Conservation (phyloP, 1,140 invertebrate genomes). For the Temnothorax longispinosus region DNA sequence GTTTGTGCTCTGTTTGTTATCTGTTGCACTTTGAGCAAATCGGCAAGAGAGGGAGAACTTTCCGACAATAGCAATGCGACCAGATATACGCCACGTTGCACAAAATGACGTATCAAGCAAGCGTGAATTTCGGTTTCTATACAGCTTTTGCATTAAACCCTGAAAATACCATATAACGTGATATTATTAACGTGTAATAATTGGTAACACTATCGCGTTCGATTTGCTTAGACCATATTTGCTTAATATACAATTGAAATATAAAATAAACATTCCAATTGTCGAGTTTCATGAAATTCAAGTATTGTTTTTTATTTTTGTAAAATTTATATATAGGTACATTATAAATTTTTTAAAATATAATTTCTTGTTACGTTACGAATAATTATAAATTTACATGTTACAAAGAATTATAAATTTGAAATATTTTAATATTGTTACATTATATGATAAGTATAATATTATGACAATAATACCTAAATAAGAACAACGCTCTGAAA, state of each 20-base stretch:
- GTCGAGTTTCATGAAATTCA: not conserved
- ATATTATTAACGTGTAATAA: slow-evolving; percentile 12
- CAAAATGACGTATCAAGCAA: slow-evolving; percentile 49
- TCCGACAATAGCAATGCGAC: slow-evolving; percentile 34
- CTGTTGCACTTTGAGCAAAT: slow-evolving; percentile 51
- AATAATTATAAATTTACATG: too few relatives aligned
- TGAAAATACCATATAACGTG: slow-evolving; percentile 4
- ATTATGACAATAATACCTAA: not conserved
- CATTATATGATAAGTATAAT: not conserved
- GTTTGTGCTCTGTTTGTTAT: slow-evolving; percentile 52
- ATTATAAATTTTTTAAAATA: slow-evolving; percentile 5
- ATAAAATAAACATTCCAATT: not conserved
- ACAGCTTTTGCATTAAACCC: slow-evolving; percentile 9
- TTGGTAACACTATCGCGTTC: slow-evolving; percentile 28
- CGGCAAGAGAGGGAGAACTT: slow-evolving; percentile 4
- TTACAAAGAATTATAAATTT: too few relatives aligned
- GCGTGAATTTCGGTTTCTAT: slow-evolving; percentile 50
- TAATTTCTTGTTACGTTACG: not conserved
- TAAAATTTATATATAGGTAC: not conserved
- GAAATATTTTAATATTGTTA: not conserved
- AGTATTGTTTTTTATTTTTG: not conserved
- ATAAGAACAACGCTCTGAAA: not conserved
- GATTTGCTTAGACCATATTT: not conserved
- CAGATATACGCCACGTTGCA: slow-evolving; percentile 8
- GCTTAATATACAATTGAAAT: not conserved